Base-by-base conservation (phyloP, 2,797 vertebrate species). In the Salmo trutta region DNA sequence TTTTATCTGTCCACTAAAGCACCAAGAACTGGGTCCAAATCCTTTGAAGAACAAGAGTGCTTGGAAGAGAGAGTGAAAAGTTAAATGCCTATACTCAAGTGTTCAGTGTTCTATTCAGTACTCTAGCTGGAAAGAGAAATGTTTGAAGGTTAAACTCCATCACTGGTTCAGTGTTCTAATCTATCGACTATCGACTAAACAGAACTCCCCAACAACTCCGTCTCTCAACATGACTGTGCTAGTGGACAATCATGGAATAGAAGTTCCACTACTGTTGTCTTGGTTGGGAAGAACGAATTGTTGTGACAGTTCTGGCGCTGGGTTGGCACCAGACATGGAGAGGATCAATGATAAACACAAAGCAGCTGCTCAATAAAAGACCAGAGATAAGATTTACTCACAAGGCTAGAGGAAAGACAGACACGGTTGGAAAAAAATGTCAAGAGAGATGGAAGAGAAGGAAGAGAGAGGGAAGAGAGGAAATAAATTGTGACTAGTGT, bases 291-390 rank as follows among this genome's bases (percentile, higher is more conserved):
- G 73, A 81, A 69, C 19, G 51, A 79, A 75, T 36, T 73, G 82
- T 78, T 82, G 80, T 68, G 82, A 82, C 80, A 83, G 75, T 77
- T 77, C 78, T 84, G 82, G 79, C 75, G 53, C n/a, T 29, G 75
- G 69, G n/a, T 29, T 41, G 29, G 17, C 76, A 73, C 36, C 71
- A 72, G 72, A 76, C 62, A 62, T 75, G 67, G 75, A 75, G 75
- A 79, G 80, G 73, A 71, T 82, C 77, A 78, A 51, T 21, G 80
- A 47, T 79, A 76, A 86, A 86, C 82, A 68, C 73, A 71, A 81
- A 75, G 79, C 82, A 86, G 82, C 81, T 84, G 85, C 71, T 77
- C n/a, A 31, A 47, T 73, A 21, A 15, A 75, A 41, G 6, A 47
- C 33, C 31, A 59, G 69, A 81, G 77, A 84, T 77, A 82, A 77